Evolutionary conservation across 1,140 invertebrate species (phyloP), one percentile per base, ranked within the genome.

Genomic region (Holotrichia oblita): DNA sequence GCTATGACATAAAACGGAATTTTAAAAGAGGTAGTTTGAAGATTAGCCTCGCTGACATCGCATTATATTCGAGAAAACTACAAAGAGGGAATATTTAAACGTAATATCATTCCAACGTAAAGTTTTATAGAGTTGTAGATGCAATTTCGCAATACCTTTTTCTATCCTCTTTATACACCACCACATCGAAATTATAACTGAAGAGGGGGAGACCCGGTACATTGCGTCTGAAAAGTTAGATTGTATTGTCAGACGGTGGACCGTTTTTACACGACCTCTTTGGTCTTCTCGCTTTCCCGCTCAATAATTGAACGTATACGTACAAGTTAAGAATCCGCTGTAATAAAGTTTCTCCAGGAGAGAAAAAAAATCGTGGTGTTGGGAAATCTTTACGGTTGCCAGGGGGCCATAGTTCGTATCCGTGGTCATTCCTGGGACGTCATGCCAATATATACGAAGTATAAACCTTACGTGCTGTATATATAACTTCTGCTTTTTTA

Each of bases 371-470:
- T 77, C 76, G 79, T 55, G 76, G 79, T 44, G 77, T 77, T 80
- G 79, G 79, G 79, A 80, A 80, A 80, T 80, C 79, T 80, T 80
- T 80, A 80, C 76, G 79, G 69, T 74, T 77, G 79, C 76, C 72
- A 64, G 79, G 79, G 79, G 79, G 76, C 76, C 76, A 69, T 80
- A 80, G 77, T 76, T 76, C 76, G 64, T 77, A 74, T 75, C 79
- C 44, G 44, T 77, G 79, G 79, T 74, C 79, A 80, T 80, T 80
- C 79, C 69, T 64, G 72, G 48, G 69, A 76, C 79, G 79, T 80
- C 76, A 80, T 73, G 61, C 75, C 64, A 77, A 75, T 74, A 44
- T n/a, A n/a, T 72, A 40, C 76, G 42, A 59, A 69, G 20, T 69
- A 69, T 34, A 69, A 69, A 69, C 61, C 61, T 73, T 80, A 80